Percentiles rank a stretch among this genome's conserved stretches.
phyloP scores from a whole-genome alignment of 2,888 invertebrate genomes.

The Chromoteleia sp. region DNA sequence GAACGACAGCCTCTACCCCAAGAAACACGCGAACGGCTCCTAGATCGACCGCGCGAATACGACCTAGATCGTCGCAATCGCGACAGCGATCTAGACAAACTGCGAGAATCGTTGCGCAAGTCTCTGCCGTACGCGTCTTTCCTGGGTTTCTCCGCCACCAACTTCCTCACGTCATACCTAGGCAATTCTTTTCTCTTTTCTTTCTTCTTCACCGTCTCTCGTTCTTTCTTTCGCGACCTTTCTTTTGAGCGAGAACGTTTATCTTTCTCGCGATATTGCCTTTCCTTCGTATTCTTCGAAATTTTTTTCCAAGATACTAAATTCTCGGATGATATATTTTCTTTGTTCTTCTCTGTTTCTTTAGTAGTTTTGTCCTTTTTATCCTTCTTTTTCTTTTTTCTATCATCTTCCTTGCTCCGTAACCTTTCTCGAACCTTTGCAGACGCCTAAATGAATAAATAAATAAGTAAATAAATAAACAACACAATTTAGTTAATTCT shows the following conservation, averaged over 20 bases:
- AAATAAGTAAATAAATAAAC: constrained; percentile 5
- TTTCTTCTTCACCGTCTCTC: constrained; percentile 84
- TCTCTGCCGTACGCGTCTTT: constrained; percentile 93
- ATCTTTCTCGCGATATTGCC: constrained; percentile 90
- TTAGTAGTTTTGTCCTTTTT: constrained; percentile 83
- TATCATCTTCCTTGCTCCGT: constrained; percentile 77
- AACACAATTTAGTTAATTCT: no score
- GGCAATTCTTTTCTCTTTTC: constrained; percentile 92
- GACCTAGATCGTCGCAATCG: constrained; percentile 77
- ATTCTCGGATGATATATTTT: constrained; percentile 85
- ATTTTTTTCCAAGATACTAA: constrained; percentile 91
- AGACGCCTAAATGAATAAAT: constrained; percentile 78
- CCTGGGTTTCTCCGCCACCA: constrained; percentile 90
- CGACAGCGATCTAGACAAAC: constrained; percentile 77
- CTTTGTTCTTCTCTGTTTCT: constrained; percentile 85
- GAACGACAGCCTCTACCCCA: constrained; percentile 78
- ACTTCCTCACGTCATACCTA: constrained; percentile 92
- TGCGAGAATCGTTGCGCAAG: constrained; percentile 83
- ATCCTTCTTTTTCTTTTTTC: constrained; percentile 86
- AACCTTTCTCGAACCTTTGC: constrained; percentile 73
- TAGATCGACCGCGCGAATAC: constrained; percentile 76
- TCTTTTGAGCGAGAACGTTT: constrained; percentile 82
- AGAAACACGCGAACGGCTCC: constrained; percentile 79
- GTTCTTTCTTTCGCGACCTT: constrained; percentile 80
- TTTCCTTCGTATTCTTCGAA: constrained; percentile 90